A percentile compares a stretch with the other conserved stretches of the same genome.
Evolutionary conservation across 2,797 vertebrate species (phyloP).

Genomic region (Philypnodon macrostomus): DNA sequence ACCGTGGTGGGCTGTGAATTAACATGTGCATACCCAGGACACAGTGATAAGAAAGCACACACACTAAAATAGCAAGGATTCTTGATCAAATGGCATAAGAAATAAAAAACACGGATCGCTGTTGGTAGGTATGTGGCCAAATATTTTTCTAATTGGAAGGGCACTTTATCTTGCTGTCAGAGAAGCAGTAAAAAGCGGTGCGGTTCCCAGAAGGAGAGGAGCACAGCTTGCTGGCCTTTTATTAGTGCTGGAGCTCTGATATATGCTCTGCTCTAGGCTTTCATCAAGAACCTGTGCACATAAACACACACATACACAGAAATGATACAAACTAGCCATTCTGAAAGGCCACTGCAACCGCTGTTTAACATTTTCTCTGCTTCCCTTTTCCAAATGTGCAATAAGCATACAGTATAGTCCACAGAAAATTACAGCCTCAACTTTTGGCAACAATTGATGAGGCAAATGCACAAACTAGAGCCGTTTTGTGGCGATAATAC

Average conservation of each 20-base stretch:
- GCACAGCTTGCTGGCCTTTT: slow-evolving; percentile 79
- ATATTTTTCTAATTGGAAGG: slow-evolving; percentile 86
- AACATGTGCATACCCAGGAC: slow-evolving; percentile 55
- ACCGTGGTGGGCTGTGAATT: slow-evolving; percentile 37
- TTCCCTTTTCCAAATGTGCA: slow-evolving; percentile 41
- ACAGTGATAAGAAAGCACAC: slow-evolving; percentile 57
- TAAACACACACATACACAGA: slow-evolving; percentile 59
- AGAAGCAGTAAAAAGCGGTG: slow-evolving; percentile 76
- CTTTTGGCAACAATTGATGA: slow-evolving; percentile 32
- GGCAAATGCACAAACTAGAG: slow-evolving; percentile 23
- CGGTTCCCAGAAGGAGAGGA: slow-evolving; percentile 79
- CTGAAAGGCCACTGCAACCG: slow-evolving; percentile 37
- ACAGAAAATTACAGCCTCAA: slow-evolving; percentile 44
- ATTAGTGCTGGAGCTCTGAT: slow-evolving; percentile 79
- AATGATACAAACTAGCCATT: slow-evolving; percentile 42
- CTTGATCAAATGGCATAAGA: slow-evolving; percentile 70
- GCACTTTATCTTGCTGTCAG: slow-evolving; percentile 85
- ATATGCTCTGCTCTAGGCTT: slow-evolving; percentile 77
- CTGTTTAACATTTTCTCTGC: slow-evolving; percentile 42
- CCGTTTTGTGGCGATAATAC: slow-evolving; percentile 30
- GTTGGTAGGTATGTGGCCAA: slow-evolving; percentile 78
- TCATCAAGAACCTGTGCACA: slow-evolving; percentile 72
- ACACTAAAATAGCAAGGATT: slow-evolving; percentile 65
- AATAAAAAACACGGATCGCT: slow-evolving; percentile 65
- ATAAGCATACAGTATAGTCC: slow-evolving; percentile 38